Percentiles rank a stretch among this genome's conserved stretches.
Evolutionary conservation across 2,797 vertebrate species (phyloP).

Genomic region (Paedocypris micromegethes): DNA sequence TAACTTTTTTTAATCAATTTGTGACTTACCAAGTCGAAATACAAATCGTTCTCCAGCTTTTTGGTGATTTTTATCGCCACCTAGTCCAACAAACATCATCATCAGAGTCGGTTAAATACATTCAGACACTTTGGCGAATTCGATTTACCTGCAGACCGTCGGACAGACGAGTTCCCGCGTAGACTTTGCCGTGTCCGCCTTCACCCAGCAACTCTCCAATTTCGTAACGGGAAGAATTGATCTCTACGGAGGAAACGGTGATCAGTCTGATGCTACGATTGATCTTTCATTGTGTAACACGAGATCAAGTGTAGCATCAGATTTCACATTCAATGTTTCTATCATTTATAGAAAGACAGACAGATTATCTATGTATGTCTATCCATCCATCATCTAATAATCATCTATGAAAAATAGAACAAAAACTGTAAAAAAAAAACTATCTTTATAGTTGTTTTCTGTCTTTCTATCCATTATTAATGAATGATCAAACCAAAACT

Average conservation of each 20-base stretch:
- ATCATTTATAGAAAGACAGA: too few species aligned
- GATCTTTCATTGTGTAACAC: too few species aligned
- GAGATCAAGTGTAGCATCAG: too few species aligned
- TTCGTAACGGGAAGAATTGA: background rate
- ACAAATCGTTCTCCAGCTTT: background rate
- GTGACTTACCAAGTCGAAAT: background rate
- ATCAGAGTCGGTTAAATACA: background rate
- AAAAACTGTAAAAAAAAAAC: too few species aligned
- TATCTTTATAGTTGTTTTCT: too few species aligned
- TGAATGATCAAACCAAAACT: too few species aligned
- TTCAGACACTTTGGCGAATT: background rate
- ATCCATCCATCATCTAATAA: too few species aligned
- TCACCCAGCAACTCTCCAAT: background rate
- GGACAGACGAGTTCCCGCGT: background rate
- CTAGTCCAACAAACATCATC: background rate
- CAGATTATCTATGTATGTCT: too few species aligned
- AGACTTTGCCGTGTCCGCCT: background rate
- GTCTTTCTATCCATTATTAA: too few species aligned
- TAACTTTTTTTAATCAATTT: background rate
- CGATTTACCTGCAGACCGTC: background rate
- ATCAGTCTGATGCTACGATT: too few species aligned
- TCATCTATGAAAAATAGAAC: too few species aligned
- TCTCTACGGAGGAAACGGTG: background rate
- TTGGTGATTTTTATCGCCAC: background rate
- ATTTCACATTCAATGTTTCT: too few species aligned